Evolutionary conservation across 2,113 vertebrate species (phyloP).

Genomic region (Erpornis zantholeuca): DNA sequence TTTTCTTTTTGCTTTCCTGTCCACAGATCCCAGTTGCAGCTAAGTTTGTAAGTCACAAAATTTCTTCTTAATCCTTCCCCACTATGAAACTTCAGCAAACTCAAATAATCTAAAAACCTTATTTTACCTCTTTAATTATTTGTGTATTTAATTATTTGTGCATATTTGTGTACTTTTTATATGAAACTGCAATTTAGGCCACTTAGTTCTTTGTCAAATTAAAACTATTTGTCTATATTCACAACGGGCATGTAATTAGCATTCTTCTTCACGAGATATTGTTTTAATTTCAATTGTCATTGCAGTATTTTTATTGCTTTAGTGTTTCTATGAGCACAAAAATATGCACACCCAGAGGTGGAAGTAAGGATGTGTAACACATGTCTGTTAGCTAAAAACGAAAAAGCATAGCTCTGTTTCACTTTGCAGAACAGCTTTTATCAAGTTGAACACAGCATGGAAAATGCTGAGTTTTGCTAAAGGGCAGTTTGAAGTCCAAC

Average conservation of each 20-base stretch:
- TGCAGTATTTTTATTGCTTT: constrained; percentile 5
- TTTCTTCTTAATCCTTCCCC: neutral
- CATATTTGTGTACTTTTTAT: constrained; percentile 41
- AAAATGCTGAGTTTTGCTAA: neutral
- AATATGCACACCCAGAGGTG: neutral
- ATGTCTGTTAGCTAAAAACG: neutral
- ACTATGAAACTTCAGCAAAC: neutral
- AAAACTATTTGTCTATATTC: constrained; percentile 1
- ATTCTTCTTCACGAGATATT: neutral
- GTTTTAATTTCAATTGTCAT: constrained; percentile 33
- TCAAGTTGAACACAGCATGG: neutral
- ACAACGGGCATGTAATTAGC: neutral
- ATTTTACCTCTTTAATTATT: constrained; percentile 2
- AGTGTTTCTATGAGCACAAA: neutral
- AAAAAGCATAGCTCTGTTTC: neutral
- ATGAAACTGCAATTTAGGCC: constrained; percentile 45
- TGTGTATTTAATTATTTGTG: neutral
- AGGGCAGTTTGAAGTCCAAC: neutral
- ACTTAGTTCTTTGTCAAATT: neutral
- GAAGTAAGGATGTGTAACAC: neutral
- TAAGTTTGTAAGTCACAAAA: neutral
- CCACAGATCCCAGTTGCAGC: neutral
- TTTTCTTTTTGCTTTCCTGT: neutral
- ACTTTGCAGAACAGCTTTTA: neutral
- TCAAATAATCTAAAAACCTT: neutral